Evolutionary conservation across 2,797 vertebrate species (phyloP).

Genomic region (Myoxocephalus aenaeus): DNA sequence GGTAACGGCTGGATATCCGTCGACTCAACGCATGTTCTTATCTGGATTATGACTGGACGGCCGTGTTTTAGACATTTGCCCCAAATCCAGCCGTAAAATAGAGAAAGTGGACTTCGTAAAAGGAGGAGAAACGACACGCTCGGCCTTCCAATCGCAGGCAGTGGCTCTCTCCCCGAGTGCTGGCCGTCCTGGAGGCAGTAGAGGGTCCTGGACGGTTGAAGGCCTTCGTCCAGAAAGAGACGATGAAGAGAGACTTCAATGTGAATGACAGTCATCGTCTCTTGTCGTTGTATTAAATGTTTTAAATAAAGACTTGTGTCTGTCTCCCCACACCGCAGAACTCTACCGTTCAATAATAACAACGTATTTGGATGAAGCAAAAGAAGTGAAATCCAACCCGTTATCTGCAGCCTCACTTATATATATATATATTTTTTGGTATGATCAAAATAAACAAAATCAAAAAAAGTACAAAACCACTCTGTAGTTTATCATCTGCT

Average conservation of each 20-base stretch:
- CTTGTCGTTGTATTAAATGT: not conserved
- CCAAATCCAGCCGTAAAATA: not conserved
- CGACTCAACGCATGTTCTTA: conserved; percentile 27
- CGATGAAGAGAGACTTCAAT: not conserved
- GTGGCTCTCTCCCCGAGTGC: not conserved
- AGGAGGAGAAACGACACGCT: not conserved
- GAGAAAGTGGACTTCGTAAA: conserved; percentile 12
- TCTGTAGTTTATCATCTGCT: conserved; percentile 47
- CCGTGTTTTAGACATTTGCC: not conserved
- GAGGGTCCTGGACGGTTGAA: conserved; percentile 15
- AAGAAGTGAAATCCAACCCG: too few relatives aligned
- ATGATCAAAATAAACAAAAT: conserved; percentile 15
- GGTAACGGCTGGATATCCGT: conserved; percentile 9
- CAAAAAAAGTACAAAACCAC: conserved; percentile 18
- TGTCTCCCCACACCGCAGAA: not conserved
- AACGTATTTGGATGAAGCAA: too few relatives aligned
- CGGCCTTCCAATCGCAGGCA: not conserved
- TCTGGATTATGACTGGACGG: not conserved
- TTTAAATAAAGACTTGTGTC: not conserved
- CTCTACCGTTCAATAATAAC: not conserved
- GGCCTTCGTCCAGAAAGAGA: not conserved
- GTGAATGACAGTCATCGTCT: not conserved
- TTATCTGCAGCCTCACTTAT: conserved; percentile 12
- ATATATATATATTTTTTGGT: conserved; percentile 34
- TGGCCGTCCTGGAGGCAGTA: conserved; percentile 14